phyloP scores from a whole-genome alignment of 92 coral and sea anemone genomes.

The Porites lobata region DNA sequence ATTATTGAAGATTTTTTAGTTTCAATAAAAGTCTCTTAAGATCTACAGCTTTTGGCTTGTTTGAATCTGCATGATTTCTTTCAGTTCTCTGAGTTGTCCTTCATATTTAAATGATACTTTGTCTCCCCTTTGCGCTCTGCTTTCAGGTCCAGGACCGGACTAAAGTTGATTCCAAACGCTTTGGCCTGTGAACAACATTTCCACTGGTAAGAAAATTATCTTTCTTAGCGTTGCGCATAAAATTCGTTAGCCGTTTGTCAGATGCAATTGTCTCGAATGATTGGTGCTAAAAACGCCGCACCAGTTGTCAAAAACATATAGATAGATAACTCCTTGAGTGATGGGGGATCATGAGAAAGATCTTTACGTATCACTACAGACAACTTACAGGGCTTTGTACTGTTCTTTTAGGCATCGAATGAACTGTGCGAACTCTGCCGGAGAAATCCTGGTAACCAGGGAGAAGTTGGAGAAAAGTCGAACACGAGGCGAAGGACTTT shows the following conservation, averaged over 20 bases:
- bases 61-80: too few species aligned
- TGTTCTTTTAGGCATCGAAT: conserved; percentile 90
- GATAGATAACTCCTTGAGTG: too few species aligned
- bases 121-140: neutral
- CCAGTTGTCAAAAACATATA: too few species aligned
- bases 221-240: neutral
- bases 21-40: too few species aligned
- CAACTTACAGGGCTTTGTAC: neutral
- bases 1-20: too few species aligned
- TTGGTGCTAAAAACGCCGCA: too few species aligned
- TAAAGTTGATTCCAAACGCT: conserved; percentile 87
- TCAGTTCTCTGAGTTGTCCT: too few species aligned
- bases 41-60: too few species aligned
- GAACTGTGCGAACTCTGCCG: conserved; percentile 85
- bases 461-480: conserved; percentile 82
- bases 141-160: conserved; percentile 91
- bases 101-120: neutral
- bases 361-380: neutral
- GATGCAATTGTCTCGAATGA: too few species aligned
- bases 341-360: too few species aligned
- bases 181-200: conserved; percentile 95
- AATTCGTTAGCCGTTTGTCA: neutral
- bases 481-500: conserved; percentile 75
- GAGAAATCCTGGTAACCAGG: conserved; percentile 82
- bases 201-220: conserved; percentile 80